phyloP scores from a whole-genome alignment of 2,113 vertebrate species.

The Nothocercus nigrocapillus region DNA sequence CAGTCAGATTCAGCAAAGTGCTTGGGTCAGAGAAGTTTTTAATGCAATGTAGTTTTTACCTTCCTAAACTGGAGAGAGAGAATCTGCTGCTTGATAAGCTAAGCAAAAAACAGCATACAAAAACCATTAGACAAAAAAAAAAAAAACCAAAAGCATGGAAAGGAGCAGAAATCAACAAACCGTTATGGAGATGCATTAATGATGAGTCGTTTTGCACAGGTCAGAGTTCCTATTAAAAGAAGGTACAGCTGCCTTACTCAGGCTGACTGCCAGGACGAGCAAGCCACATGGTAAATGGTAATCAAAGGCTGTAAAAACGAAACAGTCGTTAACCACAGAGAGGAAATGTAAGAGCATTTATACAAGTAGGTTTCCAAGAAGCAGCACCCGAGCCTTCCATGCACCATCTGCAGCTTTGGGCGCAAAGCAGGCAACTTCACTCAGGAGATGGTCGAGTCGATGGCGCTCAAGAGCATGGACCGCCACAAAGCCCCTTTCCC shows the following conservation, averaged over 20 bases:
- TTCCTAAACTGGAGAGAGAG: conserved; percentile 90
- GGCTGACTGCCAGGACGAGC: conserved; percentile 59
- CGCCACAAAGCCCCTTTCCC: neutral
- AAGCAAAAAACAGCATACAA: conserved; percentile 90
- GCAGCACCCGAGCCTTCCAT: conserved; percentile 62
- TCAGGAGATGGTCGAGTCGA: neutral
- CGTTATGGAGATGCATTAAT: conserved; percentile 60
- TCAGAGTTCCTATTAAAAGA: conserved; percentile 78
- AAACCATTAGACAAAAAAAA: conserved; percentile 76
- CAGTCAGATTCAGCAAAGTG: conserved; percentile 38
- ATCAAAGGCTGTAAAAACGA: conserved; percentile 66
- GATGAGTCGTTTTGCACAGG: conserved; percentile 60
- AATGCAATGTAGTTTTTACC: conserved; percentile 86
- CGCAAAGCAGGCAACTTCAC: conserved; percentile 33
- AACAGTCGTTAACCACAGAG: conserved; percentile 54
- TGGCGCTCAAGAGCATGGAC: accelerated
- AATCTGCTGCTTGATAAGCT: conserved; percentile 91
- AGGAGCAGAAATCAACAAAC: conserved; percentile 65
- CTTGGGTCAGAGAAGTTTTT: conserved; percentile 66
- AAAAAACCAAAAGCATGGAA: conserved; percentile 55
- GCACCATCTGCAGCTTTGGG: neutral
- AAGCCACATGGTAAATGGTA: conserved; percentile 54
- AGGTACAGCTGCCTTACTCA: conserved; percentile 73
- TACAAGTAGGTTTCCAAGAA: conserved; percentile 5
- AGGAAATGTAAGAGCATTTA: neutral